Evolutionary conservation across 2,797 vertebrate genomes (phyloP).

Genomic region (Fundulus diaphanus): DNA sequence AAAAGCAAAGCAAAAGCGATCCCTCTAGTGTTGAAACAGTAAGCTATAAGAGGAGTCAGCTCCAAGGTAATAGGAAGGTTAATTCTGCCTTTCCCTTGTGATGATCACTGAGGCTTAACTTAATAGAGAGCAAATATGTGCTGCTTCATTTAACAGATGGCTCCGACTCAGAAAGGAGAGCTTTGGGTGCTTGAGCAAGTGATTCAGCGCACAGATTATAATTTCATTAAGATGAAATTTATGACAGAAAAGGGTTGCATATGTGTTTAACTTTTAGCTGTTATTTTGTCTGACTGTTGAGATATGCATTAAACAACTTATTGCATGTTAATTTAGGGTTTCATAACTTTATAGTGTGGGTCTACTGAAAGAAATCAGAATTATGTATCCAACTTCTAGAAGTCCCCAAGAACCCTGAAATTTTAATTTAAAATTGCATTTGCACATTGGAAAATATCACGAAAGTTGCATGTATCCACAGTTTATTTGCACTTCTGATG

Average conservation of each 20-base stretch:
- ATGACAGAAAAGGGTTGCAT: slow-evolving; percentile 35
- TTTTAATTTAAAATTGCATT: neutral
- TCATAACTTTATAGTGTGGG: neutral
- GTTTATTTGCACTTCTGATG: no score
- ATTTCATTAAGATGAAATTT: slow-evolving; percentile 71
- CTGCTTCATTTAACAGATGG: slow-evolving; percentile 81
- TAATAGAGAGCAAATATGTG: slow-evolving; percentile 81
- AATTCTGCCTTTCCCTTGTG: slow-evolving; percentile 76
- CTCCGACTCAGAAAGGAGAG: slow-evolving; percentile 72
- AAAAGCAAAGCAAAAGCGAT: slow-evolving; percentile 44
- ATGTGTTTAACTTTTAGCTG: slow-evolving; percentile 18
- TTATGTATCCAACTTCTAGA: neutral
- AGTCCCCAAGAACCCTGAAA: neutral
- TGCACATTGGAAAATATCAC: no score
- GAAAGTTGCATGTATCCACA: neutral
- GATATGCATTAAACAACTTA: neutral
- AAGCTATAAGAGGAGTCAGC: slow-evolving; percentile 71
- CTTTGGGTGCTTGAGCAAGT: slow-evolving; percentile 75
- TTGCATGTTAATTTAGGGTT: neutral
- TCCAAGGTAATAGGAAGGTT: slow-evolving; percentile 82
- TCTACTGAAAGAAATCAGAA: neutral
- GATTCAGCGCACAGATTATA: slow-evolving; percentile 73
- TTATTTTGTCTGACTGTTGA: slow-evolving; percentile 11
- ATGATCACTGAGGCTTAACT: slow-evolving; percentile 81
- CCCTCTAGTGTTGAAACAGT: slow-evolving; percentile 55